phyloP scores from a whole-genome alignment of 2,113 vertebrate species.

The Struthio camelus region DNA sequence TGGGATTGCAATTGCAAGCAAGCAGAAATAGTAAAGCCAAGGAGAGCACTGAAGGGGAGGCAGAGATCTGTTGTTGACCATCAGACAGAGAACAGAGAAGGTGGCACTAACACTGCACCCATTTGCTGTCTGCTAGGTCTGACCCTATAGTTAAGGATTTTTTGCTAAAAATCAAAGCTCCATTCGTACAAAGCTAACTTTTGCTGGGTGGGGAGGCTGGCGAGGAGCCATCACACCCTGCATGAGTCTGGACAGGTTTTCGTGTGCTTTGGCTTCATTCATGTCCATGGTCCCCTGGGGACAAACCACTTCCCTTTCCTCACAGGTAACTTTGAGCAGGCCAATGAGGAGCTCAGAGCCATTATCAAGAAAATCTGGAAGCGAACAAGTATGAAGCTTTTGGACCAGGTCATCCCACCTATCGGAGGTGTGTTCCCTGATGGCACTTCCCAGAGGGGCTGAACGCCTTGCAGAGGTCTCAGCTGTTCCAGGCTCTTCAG shows the following conservation, averaged over 20 bases:
- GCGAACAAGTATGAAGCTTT: constrained; percentile 96
- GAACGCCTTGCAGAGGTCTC: not conserved
- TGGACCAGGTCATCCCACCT: constrained; percentile 97
- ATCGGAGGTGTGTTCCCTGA: constrained; percentile 84
- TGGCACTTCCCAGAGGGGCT: not conserved
- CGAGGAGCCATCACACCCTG: not conserved
- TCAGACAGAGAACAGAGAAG: not conserved
- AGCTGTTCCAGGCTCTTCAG: not conserved
- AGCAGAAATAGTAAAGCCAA: not conserved
- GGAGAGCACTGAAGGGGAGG: not conserved
- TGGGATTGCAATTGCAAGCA: not conserved
- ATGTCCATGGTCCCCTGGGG: not conserved
- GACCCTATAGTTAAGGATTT: not conserved
- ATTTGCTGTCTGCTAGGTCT: not conserved
- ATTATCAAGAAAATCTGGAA: constrained; percentile 99
- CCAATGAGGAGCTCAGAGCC: constrained; percentile 93
- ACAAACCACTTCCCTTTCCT: not conserved
- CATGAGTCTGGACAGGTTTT: not conserved
- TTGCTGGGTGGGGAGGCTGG: not conserved
- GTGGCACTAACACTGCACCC: not conserved
- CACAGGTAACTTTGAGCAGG: constrained; percentile 94
- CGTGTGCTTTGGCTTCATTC: not conserved
- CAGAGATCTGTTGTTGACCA: not conserved
- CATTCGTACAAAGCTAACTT: not conserved
- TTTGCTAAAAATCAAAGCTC: not conserved